Conservation (phyloP, 64 coral and sea anemone species). For the Actinia tenebrosa region DNA sequence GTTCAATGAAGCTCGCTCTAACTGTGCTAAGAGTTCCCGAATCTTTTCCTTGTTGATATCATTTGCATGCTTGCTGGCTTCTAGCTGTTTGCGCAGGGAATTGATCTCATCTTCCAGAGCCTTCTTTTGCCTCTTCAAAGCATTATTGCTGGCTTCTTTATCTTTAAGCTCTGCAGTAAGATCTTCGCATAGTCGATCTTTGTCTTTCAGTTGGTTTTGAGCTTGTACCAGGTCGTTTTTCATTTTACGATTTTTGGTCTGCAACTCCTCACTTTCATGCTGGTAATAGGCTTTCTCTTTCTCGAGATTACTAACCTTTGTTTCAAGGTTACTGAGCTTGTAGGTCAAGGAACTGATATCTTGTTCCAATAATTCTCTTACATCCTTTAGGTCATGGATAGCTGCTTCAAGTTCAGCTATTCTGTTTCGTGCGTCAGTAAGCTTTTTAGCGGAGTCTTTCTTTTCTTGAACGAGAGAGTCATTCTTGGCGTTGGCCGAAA, state of each 20-base stretch:
- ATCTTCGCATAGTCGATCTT: conserved; percentile 58
- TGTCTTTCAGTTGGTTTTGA: conserved; percentile 80
- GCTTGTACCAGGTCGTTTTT: conserved; percentile 65
- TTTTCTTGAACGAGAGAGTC: conserved; percentile 53
- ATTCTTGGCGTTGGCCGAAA: conserved; percentile 51
- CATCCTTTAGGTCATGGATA: conserved; percentile 50
- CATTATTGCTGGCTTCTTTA: conserved; percentile 40
- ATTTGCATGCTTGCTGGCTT: conserved; percentile 58
- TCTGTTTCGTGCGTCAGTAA: conserved; percentile 37
- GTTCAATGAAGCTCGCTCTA: conserved; percentile 32
- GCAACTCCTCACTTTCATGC: conserved; percentile 39
- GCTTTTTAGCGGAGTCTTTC: conserved; percentile 34
- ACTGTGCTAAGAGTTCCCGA: conserved; percentile 54
- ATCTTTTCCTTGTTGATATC: conserved; percentile 61
- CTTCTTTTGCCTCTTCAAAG: conserved; percentile 46
- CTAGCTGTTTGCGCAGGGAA: conserved; percentile 45
- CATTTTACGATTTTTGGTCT: conserved; percentile 51
- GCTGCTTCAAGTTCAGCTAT: conserved; percentile 40
- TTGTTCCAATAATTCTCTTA: conserved; percentile 57
- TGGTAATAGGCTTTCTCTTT: conserved; percentile 63
- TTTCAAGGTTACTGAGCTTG: conserved; percentile 63
- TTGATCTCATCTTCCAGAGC: conserved; percentile 38
- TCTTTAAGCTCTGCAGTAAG: conserved; percentile 64
- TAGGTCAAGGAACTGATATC: conserved; percentile 49
- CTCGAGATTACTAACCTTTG: conserved; percentile 50